phyloP scores from a whole-genome alignment of 2,888 invertebrate species.

The Homarus gammarus region DNA sequence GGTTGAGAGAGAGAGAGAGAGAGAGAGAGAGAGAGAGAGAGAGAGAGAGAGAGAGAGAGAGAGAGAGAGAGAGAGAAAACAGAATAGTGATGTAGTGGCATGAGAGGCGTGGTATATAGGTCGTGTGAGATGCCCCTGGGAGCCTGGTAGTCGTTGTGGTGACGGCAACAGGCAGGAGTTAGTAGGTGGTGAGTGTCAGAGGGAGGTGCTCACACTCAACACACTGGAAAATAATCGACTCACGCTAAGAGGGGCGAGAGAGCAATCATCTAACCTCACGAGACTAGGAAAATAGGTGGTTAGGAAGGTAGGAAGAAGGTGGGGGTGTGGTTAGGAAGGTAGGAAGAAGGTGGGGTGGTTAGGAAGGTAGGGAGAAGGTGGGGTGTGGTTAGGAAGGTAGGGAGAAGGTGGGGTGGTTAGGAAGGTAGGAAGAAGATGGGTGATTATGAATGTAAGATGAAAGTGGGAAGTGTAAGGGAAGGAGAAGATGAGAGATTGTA shows the following conservation, averaged over 20 bases:
- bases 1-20: constrained; percentile 16
- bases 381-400: too few relatives aligned
- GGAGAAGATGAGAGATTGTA: too few relatives aligned
- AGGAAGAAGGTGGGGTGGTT: too few relatives aligned
- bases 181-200: neutral
- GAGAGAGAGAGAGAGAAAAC: constrained; percentile 1
- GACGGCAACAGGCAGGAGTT: neutral
- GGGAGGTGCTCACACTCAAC: neutral
- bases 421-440: too few relatives aligned
- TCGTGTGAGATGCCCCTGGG: neutral
- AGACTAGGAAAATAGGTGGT: too few relatives aligned
- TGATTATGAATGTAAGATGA: too few relatives aligned
- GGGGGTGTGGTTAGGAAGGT: too few relatives aligned
- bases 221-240: neutral
- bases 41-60: constrained; percentile 8
- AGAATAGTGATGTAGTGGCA: neutral
- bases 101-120: neutral
- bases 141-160: neutral
- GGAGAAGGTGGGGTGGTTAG: too few relatives aligned
- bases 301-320: too few relatives aligned
- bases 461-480: too few relatives aligned
- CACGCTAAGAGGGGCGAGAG: constrained; percentile 18
- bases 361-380: too few relatives aligned
- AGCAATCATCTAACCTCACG: neutral
- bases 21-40: neutral